A percentile compares a stretch with the other conserved stretches of the same genome.
These are phyloP conservation scores for Cepaea nemoralis DNA, from an alignment of 1,140 invertebrate genomes.

Conservation along the genomic window DNA sequence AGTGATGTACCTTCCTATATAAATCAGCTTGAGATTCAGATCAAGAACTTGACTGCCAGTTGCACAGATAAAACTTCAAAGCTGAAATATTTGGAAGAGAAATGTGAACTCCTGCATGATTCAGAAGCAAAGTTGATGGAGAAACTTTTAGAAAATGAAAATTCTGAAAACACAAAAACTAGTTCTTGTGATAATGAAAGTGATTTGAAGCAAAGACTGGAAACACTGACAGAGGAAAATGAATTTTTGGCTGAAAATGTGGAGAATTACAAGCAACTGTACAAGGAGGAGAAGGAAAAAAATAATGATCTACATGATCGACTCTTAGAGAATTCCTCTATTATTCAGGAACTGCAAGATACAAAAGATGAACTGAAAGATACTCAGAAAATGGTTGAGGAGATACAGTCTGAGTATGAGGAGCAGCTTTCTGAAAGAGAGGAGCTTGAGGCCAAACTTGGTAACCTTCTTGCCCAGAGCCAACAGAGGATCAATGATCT, in stretches of 20 bases:
- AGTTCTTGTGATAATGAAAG: not conserved
- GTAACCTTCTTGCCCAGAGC: conserved; percentile 25
- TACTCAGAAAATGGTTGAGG: conserved; percentile 37
- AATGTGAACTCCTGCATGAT: conserved; percentile 58
- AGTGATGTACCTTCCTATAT: not conserved
- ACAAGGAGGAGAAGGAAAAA: conserved; percentile 44
- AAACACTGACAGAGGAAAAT: conserved; percentile 39
- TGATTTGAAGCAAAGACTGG: conserved; percentile 40
- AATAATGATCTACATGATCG: conserved; percentile 36
- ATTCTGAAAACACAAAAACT: conserved; percentile 52
- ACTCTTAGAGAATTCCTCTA: conserved; percentile 3
- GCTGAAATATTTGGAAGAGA: conserved; percentile 53
- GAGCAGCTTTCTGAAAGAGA: conserved; percentile 43
- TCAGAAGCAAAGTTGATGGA: conserved; percentile 68
- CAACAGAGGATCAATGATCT: conserved; percentile 30
- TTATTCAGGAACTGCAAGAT: conserved; percentile 36
- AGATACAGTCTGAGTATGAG: conserved; percentile 46
- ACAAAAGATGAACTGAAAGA: conserved; percentile 33
- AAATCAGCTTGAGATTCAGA: not conserved
- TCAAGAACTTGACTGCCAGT: not conserved
- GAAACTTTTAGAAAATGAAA: conserved; percentile 63
- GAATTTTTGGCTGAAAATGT: conserved; percentile 41
- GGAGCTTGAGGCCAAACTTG: conserved; percentile 30
- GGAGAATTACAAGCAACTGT: conserved; percentile 34
- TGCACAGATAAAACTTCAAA: conserved; percentile 27